These are phyloP conservation scores for Epinephelus coioides DNA, from an alignment of 2,797 vertebrate genomes.

Conservation along the genomic window DNA sequence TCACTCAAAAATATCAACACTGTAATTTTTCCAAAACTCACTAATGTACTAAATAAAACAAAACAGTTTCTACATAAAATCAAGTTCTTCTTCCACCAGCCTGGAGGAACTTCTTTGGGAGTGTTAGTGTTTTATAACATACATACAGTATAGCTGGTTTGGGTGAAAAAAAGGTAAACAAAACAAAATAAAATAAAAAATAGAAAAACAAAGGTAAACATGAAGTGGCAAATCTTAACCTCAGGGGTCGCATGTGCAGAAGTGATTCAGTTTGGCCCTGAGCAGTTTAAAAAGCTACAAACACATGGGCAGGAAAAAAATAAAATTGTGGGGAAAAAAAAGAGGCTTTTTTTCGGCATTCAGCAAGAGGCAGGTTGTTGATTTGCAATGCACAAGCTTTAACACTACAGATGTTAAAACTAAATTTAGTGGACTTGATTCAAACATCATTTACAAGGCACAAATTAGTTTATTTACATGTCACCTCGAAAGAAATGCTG, in stretches of 20 bases:
- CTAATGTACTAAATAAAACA: conserved; percentile 1
- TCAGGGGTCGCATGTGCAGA: conserved; percentile 78
- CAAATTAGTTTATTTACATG: conserved; percentile 94
- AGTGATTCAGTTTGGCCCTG: conserved; percentile 77
- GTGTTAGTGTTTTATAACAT: conserved; percentile 15
- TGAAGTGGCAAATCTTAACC: conserved; percentile 41
- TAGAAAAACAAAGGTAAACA: conserved; percentile 38
- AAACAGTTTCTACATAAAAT: background rate
- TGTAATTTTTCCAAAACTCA: background rate
- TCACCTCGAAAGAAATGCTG: conserved; percentile 83
- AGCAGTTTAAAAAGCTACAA: conserved; percentile 77
- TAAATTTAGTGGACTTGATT: conserved; percentile 89
- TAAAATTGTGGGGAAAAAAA: conserved; percentile 42
- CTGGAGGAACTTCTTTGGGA: background rate
- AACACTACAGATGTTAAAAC: conserved; percentile 86
- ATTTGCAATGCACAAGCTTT: conserved; percentile 88
- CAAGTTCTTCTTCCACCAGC: background rate
- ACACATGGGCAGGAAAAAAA: conserved; percentile 49
- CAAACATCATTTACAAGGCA: conserved; percentile 92
- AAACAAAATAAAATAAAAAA: background rate
- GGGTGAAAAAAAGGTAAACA: conserved; percentile 50
- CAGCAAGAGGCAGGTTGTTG: conserved; percentile 89
- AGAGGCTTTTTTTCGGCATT: conserved; percentile 85
- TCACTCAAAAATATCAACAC: background rate
- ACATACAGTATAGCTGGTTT: conserved; percentile 73